Conservation (phyloP, 1,140 invertebrate genomes). For the Cydia amplana region DNA sequence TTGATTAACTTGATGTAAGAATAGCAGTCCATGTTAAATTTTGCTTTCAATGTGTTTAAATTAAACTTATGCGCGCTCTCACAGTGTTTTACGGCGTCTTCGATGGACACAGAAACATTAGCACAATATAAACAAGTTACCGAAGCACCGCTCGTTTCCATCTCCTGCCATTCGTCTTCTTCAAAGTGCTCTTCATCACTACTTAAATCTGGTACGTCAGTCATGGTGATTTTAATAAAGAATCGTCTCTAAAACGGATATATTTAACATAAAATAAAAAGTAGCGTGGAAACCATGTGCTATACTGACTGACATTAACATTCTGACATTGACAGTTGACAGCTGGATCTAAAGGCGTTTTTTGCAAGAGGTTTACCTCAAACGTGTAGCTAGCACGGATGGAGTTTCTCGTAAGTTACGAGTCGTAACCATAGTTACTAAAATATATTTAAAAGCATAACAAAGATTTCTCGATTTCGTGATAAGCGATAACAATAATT, state of each 20-base stretch:
- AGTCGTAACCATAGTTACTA: neutral
- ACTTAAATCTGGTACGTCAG: conserved; percentile 75
- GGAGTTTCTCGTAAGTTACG: neutral
- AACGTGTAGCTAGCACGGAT: neutral
- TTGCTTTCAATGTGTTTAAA: conserved; percentile 83
- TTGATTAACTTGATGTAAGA: conserved; percentile 94
- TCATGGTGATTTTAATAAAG: conserved; percentile 51
- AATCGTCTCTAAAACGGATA: neutral
- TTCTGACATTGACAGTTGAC: conserved; percentile 25
- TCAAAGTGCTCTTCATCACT: conserved; percentile 72
- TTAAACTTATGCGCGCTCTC: conserved; percentile 84
- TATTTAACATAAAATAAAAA: neutral
- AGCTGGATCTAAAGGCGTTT: neutral
- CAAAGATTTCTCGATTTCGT: neutral
- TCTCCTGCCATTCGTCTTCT: conserved; percentile 78
- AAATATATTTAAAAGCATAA: neutral
- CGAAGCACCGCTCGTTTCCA: conserved; percentile 63
- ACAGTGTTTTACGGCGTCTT: conserved; percentile 81
- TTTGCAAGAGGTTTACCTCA: neutral
- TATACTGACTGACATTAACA: neutral
- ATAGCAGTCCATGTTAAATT: conserved; percentile 89
- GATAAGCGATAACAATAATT: neutral
- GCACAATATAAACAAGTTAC: conserved; percentile 82
- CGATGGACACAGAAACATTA: conserved; percentile 75
- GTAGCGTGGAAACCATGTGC: conserved; percentile 4